These are phyloP conservation scores for Phymatocera aterrima DNA, from an alignment of 2,888 invertebrate species.

Conservation along the genomic window DNA sequence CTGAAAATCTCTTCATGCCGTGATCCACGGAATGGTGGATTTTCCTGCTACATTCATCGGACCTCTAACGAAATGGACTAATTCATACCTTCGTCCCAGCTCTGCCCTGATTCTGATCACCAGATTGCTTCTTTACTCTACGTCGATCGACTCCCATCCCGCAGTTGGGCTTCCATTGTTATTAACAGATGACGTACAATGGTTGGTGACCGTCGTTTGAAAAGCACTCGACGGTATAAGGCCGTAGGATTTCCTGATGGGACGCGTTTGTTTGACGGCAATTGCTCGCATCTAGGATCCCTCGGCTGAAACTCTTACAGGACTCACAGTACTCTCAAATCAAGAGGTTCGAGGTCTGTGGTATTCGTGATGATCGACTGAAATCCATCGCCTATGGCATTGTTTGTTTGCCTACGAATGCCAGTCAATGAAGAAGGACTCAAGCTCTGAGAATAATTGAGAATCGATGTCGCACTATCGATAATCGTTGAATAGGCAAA, in stretches of 20 bases:
- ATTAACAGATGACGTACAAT: neutral
- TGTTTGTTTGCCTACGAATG: neutral
- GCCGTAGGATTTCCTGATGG: neutral
- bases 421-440: neutral
- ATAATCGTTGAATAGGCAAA: constrained; percentile 36
- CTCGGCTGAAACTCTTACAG: neutral
- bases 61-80: neutral
- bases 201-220: neutral
- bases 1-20: constrained; percentile 13
- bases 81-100: neutral
- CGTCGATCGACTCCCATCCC: neutral
- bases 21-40: neutral
- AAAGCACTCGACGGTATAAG: neutral
- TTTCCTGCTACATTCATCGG: neutral
- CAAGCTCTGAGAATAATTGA: neutral
- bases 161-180: neutral
- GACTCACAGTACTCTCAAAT: neutral
- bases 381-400: neutral
- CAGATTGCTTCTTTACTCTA: neutral
- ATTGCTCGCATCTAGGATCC: constrained; percentile 2
- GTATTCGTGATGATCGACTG: neutral
- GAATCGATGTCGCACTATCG: neutral
- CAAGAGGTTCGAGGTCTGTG: neutral
- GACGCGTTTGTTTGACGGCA: neutral
- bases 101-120: neutral